Conservation (phyloP, 35 echinoderm and acorn worm species). For the Lytechinus pictus region DNA sequence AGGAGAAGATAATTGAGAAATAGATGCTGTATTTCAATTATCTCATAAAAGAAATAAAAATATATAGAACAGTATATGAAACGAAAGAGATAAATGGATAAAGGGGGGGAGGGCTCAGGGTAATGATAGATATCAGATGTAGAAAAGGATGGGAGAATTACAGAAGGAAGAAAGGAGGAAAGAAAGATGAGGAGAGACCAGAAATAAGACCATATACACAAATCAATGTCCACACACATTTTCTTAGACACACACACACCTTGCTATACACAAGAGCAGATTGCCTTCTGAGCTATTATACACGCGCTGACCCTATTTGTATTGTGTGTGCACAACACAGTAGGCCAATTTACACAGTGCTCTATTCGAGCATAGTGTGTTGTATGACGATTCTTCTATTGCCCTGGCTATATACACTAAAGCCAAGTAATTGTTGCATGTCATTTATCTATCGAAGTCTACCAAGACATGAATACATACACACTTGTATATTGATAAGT, state of each 20-base stretch:
- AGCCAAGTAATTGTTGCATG: conserved; percentile 47
- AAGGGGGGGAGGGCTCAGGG: no score
- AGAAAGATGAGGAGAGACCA: background rate
- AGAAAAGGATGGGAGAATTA: no score
- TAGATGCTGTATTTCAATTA: no score
- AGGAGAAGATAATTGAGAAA: no score
- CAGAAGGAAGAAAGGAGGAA: background rate
- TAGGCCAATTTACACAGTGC: conserved; percentile 48
- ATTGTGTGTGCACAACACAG: conserved; percentile 54
- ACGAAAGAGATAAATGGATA: no score
- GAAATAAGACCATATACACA: background rate
- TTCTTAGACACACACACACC: background rate
- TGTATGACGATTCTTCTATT: conserved; percentile 27
- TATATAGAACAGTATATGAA: no score
- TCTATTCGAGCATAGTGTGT: conserved; percentile 42
- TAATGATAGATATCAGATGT: no score
- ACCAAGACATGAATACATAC: conserved; percentile 36
- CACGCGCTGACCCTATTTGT: conserved; percentile 42
- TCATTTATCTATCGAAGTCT: conserved; percentile 44
- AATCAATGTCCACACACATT: conserved; percentile 40
- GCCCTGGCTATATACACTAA: conserved; percentile 39
- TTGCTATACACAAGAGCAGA: background rate
- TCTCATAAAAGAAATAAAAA: no score
- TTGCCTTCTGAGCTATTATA: conserved; percentile 38
- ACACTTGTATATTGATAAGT: conserved; percentile 48